Evolutionary conservation across 1,140 invertebrate species (phyloP), one percentile per base, ranked within the genome.

Genomic region (Bombus superbus): DNA sequence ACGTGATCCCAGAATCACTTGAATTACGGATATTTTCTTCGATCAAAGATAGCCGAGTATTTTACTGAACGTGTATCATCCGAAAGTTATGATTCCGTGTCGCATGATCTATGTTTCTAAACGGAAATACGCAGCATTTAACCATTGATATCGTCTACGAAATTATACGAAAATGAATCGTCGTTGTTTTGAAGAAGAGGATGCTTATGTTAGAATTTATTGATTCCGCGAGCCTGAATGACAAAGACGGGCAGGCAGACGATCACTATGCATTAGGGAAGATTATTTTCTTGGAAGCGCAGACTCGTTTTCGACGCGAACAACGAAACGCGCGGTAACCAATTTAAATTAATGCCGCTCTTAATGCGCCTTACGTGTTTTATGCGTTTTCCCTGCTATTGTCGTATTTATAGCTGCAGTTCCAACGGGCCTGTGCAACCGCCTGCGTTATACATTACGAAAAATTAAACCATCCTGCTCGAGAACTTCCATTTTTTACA

Each of bases 281-380:
- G 22, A 68, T 35, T 53, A 53, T 53, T 53, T 53, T 53, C 47
- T 53, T 74, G 44, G n/a, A 22, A 6, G 53, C 69, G 11, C n/a
- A 15, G 47, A 66, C 38, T n/a, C 38, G 22, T 44, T 44, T 59
- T 71, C 71, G 35, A 32, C 28, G 18, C 66, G 57, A 8, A 76
- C 64, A 53, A 10, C 28, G 44, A 42, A 40, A 28, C 64, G 68
- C 28, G 42, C 76, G 76, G 72, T 86, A 91, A 88, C 85, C 86
- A 83, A 91, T 91, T 84, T 89, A 89, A 91, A 91, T 91, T 86
- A 91, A 91, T 88, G 88, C 76, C 75, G 62, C 64, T 82, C 77
- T 91, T 86, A 89, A 89, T 88, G 75, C 69, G 53, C 32, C 68
- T 92, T 87, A 87, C 80, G 73, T 77, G 72, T 89, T 90, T 92